Base-by-base conservation (phyloP, 2,888 invertebrate genomes). In the Cerceris ruficornis region DNA sequence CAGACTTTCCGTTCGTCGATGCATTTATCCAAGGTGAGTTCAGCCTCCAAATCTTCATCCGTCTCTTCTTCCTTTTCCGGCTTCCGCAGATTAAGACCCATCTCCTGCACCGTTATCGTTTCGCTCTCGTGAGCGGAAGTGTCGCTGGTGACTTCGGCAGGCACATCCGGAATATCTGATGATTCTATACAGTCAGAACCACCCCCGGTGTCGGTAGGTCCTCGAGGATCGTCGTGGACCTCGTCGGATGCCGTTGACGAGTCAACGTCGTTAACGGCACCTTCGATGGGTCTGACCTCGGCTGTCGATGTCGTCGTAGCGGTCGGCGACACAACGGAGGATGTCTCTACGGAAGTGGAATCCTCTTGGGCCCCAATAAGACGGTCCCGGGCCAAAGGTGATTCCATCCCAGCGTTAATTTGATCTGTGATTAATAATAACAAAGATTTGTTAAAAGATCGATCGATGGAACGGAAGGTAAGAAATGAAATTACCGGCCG, bases 341-440 rank as follows among this genome's bases (percentile, higher is more conserved):
- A 13, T 17, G 73, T 55, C 17, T 85, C 84, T 73, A 83, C 80
- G 82, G 88, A 81, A 85, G 69, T 88, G 86, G 88, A 88, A 87
- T 86, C 88, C 80, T 88, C 89, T 86, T 87, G 89, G 85, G 81
- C 89, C 83, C 79, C 80, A 80, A 82, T 70, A 66, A 64, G 80
- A 64, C 57, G 65, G 67, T 86, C 86, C 82, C 86, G 73, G 78
- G 78, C 88, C 87, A 77, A 88, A 86, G 90, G 78, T 75, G 88
- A 89, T 88, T 92, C 91, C 91, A 92, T 91, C 86, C 89, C 88
- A 81, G 80, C 69, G 69, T 69, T 58, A 70, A 54, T 77, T 59
- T 46, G 73, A 75, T 77, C 89, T 89, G 82, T 52, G 81, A 62
- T 43, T 4, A 68, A 59, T 41, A 78, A 75, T 7, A 57, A 78